Percentiles rank a stretch among this genome's conserved stretches.
These are phyloP conservation scores for Hydropotes inermis DNA, from an alignment of 2,113 vertebrate species.

Conservation along the genomic window DNA sequence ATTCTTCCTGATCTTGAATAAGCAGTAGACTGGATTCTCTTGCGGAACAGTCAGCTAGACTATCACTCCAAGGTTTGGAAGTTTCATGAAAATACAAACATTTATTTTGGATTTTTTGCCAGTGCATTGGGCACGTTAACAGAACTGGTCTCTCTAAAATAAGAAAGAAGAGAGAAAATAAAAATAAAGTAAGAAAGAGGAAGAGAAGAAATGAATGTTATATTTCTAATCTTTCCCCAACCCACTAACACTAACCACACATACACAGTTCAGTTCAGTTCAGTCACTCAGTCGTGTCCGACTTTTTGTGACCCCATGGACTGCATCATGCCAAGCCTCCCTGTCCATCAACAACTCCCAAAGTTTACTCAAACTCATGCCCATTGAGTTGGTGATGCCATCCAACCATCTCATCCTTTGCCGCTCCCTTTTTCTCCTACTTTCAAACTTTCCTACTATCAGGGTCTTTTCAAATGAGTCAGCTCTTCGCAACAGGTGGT, in stretches of 20 bases:
- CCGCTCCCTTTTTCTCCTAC: rapidly evolving
- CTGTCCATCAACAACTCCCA: not conserved
- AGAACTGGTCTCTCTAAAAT: not conserved
- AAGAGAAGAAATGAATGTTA: not conserved
- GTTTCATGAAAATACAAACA: not conserved
- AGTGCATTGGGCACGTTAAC: not conserved
- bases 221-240: not conserved
- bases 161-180: not conserved
- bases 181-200: not conserved
- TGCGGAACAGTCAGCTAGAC: not conserved
- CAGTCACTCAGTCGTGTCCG: not conserved
- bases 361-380: not conserved
- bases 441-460: not conserved
- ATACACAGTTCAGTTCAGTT: not conserved
- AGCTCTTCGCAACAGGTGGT: not conserved
- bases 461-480: not conserved
- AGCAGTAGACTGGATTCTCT: conserved; percentile 29
- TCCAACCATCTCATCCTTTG: not conserved
- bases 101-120: rapidly evolving
- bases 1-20: conserved; percentile 33
- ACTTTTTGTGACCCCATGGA: not conserved
- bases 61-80: not conserved
- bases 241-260: not conserved
- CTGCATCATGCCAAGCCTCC: rapidly evolving
- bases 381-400: not conserved